A percentile compares a stretch with the other conserved stretches of the same genome.
These are phyloP conservation scores for Amphiprion clarkii DNA, from an alignment of 2,797 vertebrate species.

Conservation along the genomic window DNA sequence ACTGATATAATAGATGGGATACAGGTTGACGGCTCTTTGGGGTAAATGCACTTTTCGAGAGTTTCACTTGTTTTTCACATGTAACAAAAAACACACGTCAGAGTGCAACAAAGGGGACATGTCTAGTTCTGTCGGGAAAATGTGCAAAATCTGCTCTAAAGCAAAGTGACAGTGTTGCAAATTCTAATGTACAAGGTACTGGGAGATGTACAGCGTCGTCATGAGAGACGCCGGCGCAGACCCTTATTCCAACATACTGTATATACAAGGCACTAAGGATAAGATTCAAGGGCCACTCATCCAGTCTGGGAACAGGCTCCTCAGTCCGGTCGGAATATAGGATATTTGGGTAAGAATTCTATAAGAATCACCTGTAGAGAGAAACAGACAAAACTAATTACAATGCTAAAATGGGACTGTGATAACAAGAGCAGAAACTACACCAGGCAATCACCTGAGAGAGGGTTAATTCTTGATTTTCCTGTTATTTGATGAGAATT, in stretches of 20 bases:
- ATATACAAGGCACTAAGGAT: slow-evolving; percentile 99
- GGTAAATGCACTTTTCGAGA: slow-evolving; percentile 88
- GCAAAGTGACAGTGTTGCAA: slow-evolving; percentile 93
- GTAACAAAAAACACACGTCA: slow-evolving; percentile 79
- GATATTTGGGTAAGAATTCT: slow-evolving; percentile 99
- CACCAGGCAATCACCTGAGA: too few relatives aligned
- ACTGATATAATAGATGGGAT: slow-evolving; percentile 63
- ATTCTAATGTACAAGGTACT: slow-evolving; percentile 89
- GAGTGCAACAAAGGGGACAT: slow-evolving; percentile 90
- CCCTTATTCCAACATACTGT: slow-evolving; percentile 90
- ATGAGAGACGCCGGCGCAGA: slow-evolving; percentile 88
- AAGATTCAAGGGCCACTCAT: slow-evolving; percentile 91
- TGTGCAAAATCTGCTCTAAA: slow-evolving; percentile 99
- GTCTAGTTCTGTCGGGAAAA: slow-evolving; percentile 86
- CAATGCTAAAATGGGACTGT: not conserved
- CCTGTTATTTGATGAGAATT: too few relatives aligned
- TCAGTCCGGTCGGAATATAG: slow-evolving; percentile 99
- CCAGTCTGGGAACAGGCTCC: slow-evolving; percentile 80
- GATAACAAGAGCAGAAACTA: not conserved
- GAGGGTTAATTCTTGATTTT: too few relatives aligned
- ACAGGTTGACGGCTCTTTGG: slow-evolving; percentile 79
- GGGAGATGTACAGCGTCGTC: slow-evolving; percentile 79
- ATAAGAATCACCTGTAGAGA: slow-evolving; percentile 97
- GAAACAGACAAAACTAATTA: slow-evolving; percentile 35
- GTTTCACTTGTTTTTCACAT: slow-evolving; percentile 70